Percentiles rank a stretch among this genome's conserved stretches.
phyloP scores from a whole-genome alignment of 1,140 invertebrate genomes.

The Drosophila bipectinata region DNA sequence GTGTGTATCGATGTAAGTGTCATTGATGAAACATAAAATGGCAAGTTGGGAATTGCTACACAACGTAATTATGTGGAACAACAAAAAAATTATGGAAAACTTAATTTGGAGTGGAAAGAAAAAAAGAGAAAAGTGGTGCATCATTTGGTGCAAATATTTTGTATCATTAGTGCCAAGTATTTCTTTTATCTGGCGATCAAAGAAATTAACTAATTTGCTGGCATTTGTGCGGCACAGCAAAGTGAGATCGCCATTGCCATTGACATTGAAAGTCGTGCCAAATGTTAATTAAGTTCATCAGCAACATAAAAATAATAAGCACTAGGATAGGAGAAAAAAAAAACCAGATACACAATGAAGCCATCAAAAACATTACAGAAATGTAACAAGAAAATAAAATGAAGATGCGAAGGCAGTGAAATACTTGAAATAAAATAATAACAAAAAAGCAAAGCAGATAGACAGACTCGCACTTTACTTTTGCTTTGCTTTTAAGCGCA shows the following conservation, averaged over 20 bases:
- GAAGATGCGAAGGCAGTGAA: conserved; percentile 54
- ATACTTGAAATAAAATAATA: conserved; percentile 27
- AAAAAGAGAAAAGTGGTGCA: conserved; percentile 4
- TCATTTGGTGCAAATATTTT: conserved; percentile 42
- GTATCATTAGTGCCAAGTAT: conserved; percentile 41
- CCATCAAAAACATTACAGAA: conserved; percentile 58
- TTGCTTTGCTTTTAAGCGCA: conserved; percentile 14
- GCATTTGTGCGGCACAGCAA: conserved; percentile 41
- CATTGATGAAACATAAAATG: conserved; percentile 18
- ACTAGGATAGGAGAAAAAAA: conserved; percentile 6
- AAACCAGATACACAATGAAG: conserved; percentile 48
- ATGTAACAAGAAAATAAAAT: conserved; percentile 29
- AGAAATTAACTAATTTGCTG: conserved; percentile 67
- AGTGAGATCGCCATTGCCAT: conserved; percentile 65
- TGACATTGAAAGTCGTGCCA: conserved; percentile 74
- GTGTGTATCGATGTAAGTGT: conserved; percentile 11
- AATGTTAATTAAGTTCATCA: conserved; percentile 75
- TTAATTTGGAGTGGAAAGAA: neutral
- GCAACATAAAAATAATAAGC: conserved; percentile 38
- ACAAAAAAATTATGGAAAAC: conserved; percentile 6
- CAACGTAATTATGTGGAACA: conserved; percentile 3
- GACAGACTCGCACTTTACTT: conserved; percentile 35
- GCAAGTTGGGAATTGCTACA: neutral
- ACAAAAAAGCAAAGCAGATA: conserved; percentile 14
- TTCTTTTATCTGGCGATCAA: conserved; percentile 35